phyloP scores from a whole-genome alignment of 2,888 invertebrate genomes.

The Hyposoter didymator region DNA sequence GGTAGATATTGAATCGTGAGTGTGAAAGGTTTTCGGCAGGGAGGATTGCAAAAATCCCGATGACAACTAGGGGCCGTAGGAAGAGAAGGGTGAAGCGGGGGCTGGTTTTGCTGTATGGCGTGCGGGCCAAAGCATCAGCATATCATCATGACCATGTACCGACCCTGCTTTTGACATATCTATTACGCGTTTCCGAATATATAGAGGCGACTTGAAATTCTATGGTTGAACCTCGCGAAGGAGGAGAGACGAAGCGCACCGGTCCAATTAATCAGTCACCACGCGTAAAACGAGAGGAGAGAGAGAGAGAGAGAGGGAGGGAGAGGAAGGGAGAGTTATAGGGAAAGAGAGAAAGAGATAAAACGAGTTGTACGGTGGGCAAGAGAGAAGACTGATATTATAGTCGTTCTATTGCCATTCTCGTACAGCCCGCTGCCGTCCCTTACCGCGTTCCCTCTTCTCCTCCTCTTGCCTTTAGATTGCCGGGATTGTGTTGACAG shows the following conservation, averaged over 20 bases:
- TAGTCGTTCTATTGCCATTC: slow-evolving; percentile 41
- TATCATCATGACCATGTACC: slow-evolving; percentile 81
- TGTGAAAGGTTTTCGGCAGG: slow-evolving; percentile 47
- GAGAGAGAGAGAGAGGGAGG: slow-evolving; percentile 64
- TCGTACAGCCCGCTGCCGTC: not conserved
- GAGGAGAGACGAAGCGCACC: slow-evolving; percentile 71
- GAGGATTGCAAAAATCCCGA: slow-evolving; percentile 38
- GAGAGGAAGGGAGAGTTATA: slow-evolving; percentile 26
- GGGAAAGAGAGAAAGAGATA: slow-evolving; percentile 69
- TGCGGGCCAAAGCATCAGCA: slow-evolving; percentile 74
- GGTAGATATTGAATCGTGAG: slow-evolving; percentile 53
- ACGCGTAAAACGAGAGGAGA: slow-evolving; percentile 80
- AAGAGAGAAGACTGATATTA: slow-evolving; percentile 53
- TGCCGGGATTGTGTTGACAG: slow-evolving; percentile 80
- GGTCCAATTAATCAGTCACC: slow-evolving; percentile 82
- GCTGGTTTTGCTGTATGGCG: slow-evolving; percentile 35
- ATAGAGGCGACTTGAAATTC: slow-evolving; percentile 81
- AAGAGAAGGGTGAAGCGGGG: slow-evolving; percentile 2
- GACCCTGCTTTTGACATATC: slow-evolving; percentile 83
- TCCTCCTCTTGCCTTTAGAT: slow-evolving; percentile 34
- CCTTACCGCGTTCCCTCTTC: not conserved
- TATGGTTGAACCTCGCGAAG: slow-evolving; percentile 67
- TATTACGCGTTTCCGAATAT: slow-evolving; percentile 81
- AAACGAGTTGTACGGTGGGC: slow-evolving; percentile 22
- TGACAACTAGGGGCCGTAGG: slow-evolving; percentile 56